Evolutionary conservation across 2,888 invertebrate species (phyloP).

Genomic region (Hypomecis atomaria): DNA sequence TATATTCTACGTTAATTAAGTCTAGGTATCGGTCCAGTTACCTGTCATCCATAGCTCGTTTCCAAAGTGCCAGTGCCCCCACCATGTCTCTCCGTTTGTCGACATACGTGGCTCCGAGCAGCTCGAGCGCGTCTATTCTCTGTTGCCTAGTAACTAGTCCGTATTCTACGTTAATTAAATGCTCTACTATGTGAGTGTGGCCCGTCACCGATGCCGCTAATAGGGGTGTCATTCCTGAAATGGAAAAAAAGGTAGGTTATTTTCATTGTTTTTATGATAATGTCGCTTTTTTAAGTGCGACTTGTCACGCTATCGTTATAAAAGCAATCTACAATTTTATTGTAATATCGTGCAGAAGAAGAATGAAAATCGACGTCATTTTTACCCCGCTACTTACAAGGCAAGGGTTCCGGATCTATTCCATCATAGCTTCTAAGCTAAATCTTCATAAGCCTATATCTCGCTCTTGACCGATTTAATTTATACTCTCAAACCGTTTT

Average conservation of each 20-base stretch:
- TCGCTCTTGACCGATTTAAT: no score
- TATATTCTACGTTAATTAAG: slow-evolving; percentile 90
- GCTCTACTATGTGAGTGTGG: slow-evolving; percentile 96
- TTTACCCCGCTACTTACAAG: no score
- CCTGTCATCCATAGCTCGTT: slow-evolving; percentile 95
- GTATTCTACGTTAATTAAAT: slow-evolving; percentile 90
- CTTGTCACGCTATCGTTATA: no score
- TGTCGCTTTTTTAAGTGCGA: no score
- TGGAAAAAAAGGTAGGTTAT: slow-evolving; percentile 1
- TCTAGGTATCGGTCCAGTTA: slow-evolving; percentile 51
- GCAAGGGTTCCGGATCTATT: no score
- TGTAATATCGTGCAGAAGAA: no score
- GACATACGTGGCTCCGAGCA: slow-evolving; percentile 97
- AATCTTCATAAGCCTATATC: no score
- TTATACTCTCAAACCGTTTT: no score
- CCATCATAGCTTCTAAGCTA: no score
- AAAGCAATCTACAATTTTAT: no score
- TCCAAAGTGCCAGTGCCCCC: slow-evolving; percentile 95
- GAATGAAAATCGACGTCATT: no score
- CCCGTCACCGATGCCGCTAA: slow-evolving; percentile 97
- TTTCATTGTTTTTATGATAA: neutral
- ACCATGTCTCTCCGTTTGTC: slow-evolving; percentile 98
- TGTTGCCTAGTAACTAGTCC: slow-evolving; percentile 91
- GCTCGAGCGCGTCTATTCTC: slow-evolving; percentile 94
- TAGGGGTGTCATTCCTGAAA: slow-evolving; percentile 95